Percentiles rank a stretch among this genome's conserved stretches.
Conservation (phyloP, 2,113 vertebrate species). For the Hippolais icterina region DNA sequence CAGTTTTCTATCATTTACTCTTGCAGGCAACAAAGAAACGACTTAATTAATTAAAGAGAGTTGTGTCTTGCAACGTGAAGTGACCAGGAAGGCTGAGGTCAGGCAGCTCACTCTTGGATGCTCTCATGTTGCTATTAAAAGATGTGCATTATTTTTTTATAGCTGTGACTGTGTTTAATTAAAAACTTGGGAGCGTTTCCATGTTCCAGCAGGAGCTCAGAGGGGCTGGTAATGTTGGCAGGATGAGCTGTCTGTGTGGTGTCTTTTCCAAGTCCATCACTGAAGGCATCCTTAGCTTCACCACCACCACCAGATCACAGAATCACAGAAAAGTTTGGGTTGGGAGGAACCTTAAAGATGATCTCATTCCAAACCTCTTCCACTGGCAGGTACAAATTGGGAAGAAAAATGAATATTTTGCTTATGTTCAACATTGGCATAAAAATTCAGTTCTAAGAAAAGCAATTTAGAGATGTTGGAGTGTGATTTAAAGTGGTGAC, state of each 20-base stretch:
- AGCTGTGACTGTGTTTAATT: background rate
- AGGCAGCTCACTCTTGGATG: fast-evolving
- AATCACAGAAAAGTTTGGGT: background rate
- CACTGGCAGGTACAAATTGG: background rate
- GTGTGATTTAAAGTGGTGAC: background rate
- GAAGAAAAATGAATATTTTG: background rate
- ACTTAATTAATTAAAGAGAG: background rate
- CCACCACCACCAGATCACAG: background rate
- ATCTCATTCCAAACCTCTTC: background rate
- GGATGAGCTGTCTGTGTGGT: background rate
- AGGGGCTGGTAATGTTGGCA: background rate
- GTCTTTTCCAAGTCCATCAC: background rate
- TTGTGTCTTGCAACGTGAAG: background rate
- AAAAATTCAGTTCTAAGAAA: background rate
- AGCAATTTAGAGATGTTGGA: background rate
- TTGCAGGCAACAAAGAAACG: fast-evolving
- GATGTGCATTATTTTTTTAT: background rate
- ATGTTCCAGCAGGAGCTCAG: background rate
- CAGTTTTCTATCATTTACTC: background rate
- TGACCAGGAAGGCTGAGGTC: background rate
- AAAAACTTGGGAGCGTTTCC: background rate
- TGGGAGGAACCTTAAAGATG: background rate
- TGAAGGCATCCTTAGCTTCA: background rate
- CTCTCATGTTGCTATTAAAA: background rate
- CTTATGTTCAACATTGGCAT: background rate